phyloP scores from a whole-genome alignment of 1,140 invertebrate genomes.

The Diorhabda elongata region DNA sequence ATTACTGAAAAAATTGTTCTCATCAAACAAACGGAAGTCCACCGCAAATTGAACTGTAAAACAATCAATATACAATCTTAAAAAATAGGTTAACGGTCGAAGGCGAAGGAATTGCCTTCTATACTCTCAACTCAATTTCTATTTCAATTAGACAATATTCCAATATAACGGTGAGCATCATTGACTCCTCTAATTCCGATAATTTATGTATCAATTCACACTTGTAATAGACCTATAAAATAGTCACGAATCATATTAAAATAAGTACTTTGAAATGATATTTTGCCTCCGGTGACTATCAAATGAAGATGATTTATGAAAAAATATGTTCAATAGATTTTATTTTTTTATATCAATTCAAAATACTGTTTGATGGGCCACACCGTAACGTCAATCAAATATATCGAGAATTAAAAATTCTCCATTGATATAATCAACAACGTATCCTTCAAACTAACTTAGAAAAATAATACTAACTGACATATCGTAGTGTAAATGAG shows the following conservation, averaged over 20 bases:
- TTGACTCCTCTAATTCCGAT: neutral
- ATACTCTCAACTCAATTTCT: neutral
- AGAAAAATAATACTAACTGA: too few species aligned
- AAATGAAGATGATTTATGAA: too few species aligned
- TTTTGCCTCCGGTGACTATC: neutral
- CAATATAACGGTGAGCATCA: neutral
- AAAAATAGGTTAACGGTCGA: neutral
- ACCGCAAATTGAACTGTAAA: neutral
- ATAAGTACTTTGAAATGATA: neutral
- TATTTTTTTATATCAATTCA: too few species aligned
- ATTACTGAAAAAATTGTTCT: too few species aligned
- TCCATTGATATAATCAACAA: too few species aligned
- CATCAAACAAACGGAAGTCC: too few species aligned
- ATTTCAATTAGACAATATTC: neutral
- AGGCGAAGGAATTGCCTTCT: neutral
- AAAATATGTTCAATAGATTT: too few species aligned
- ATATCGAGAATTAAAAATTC: too few species aligned
- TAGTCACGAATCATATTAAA: neutral
- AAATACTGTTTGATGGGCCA: too few species aligned
- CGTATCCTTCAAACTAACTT: too few species aligned
- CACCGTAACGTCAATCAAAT: too few species aligned
- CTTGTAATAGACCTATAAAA: neutral
- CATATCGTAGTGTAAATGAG: too few species aligned
- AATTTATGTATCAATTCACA: neutral
- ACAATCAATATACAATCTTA: neutral